These are phyloP conservation scores for Philotrypesis tridentata DNA, from an alignment of 1,140 invertebrate genomes.

Conservation along the genomic window DNA sequence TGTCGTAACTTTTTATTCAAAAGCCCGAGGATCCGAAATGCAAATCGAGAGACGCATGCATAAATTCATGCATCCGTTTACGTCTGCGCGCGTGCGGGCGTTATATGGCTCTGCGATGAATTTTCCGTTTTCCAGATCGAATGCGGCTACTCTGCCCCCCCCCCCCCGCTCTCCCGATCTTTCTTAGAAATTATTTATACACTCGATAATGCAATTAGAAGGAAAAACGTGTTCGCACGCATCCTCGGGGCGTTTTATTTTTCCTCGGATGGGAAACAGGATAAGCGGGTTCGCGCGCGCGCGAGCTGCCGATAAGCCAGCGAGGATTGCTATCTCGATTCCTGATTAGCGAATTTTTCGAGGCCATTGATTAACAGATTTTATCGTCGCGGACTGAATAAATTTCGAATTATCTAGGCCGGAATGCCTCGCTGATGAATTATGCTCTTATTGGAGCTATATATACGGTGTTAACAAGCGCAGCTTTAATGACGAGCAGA, in stretches of 20 bases:
- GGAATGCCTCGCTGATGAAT: not conserved
- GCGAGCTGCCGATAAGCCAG: constrained; percentile 33
- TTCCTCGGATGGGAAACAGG: not conserved
- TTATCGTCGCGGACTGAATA: not conserved
- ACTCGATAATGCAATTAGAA: constrained; percentile 35
- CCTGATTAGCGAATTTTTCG: constrained; percentile 31
- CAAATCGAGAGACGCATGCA: constrained; percentile 44
- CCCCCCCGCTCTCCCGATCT: no score
- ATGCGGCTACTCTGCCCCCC: no score
- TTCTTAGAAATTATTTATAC: constrained; percentile 46
- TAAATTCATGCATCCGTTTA: constrained; percentile 46
- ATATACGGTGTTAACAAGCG: not conserved
- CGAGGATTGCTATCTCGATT: constrained; percentile 29
- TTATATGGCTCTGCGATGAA: constrained; percentile 40
- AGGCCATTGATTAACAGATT: constrained; percentile 44
- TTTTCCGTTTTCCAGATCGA: constrained; percentile 28
- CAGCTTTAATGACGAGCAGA: not conserved
- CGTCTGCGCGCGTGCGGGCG: not conserved
- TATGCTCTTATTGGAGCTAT: not conserved
- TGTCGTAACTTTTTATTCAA: constrained; percentile 47
- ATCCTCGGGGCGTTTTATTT: not conserved
- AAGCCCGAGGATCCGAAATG: constrained; percentile 47
- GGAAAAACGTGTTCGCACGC: constrained; percentile 23
- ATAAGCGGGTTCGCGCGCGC: constrained; percentile 19
- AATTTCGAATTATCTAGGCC: constrained; percentile 24